phyloP scores from a whole-genome alignment of 1,140 invertebrate species.

The Leptestheria dahalacensis region DNA sequence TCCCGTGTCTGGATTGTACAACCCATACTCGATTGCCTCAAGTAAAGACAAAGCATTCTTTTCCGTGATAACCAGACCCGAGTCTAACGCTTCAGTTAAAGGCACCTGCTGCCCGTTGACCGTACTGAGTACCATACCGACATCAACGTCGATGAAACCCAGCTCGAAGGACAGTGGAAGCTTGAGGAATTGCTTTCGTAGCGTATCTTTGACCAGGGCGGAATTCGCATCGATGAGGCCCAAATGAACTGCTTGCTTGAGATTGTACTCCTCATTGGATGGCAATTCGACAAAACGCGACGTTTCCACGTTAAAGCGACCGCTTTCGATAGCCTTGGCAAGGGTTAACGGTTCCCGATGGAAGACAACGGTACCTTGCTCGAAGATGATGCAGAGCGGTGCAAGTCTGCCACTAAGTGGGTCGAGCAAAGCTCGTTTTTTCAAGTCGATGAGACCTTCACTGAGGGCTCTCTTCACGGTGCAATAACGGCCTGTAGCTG shows the following conservation, averaged over 20 bases:
- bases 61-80: conserved; percentile 54
- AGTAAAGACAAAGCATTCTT: conserved; percentile 59
- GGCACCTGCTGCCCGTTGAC: conserved; percentile 61
- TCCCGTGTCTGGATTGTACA: conserved; percentile 66
- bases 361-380: conserved; percentile 52
- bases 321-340: conserved; percentile 55
- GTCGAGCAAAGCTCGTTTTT: conserved; percentile 48
- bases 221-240: conserved; percentile 76
- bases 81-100: conserved; percentile 54
- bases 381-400: conserved; percentile 52
- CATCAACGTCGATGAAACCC: conserved; percentile 72
- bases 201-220: conserved; percentile 69
- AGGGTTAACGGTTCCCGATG: conserved; percentile 53
- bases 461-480: conserved; percentile 51
- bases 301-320: conserved; percentile 49
- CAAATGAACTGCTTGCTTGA: conserved; percentile 65
- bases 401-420: conserved; percentile 43
- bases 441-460: conserved; percentile 50
- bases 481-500: conserved; percentile 52
- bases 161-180: conserved; percentile 69
- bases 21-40: conserved; percentile 60
- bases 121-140: conserved; percentile 65
- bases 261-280: conserved; percentile 47
- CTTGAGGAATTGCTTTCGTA: conserved; percentile 62
- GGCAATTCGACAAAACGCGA: conserved; percentile 59